Base-by-base conservation (phyloP, 2,797 vertebrate species). In the Cephalopachus bancanus region DNA sequence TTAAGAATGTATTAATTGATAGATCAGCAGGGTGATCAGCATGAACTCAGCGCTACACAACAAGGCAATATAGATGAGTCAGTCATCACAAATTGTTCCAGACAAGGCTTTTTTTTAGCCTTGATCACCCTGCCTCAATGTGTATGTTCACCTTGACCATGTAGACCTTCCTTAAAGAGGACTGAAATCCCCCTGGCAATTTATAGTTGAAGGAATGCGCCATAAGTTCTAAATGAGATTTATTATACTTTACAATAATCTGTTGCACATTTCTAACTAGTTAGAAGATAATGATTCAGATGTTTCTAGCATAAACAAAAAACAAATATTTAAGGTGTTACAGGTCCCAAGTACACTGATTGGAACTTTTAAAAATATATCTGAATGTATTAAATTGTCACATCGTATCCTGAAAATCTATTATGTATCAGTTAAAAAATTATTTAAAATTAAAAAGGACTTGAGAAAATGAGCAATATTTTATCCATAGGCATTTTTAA, bases 31-130 rank as follows among this genome's bases (percentile, higher is more conserved):
- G 4, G 49, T 76, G 74, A 76, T 33, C 11, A 1, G 37, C 60
- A n/a, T 1, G 33, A 90, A 84, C 49, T 51, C 72, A 0, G 26
- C 3, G 81, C 28, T 9, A 20, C 11, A 0, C 24, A 1, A 0
- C 5, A 24, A 49, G 28, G 49, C 78, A 60, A 37, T 44, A 19
- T 22, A 30, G 74, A 3, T 7, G 79, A 60, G 26, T 4, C 0
- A 33, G 49, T 12, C 7, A n/a, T 15, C 53, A 51, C 81, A 28
- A 3, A 22, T 28, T 16, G 57, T n/a, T 69, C 72, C 83, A 16
- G 44, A 44, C 5, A 0, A 28, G 51, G 12, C 2, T 20, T 10
- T 44, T 30, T 51, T 44, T 11, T 1, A 20, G 76, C 26, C 59
- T 33, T 14, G 7, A 53, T 37, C 44, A 0, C 19, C 51, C 57